A percentile compares a stretch with the other conserved stretches of the same genome.
These are phyloP conservation scores for Drosophila triauraria DNA, from an alignment of 1,140 invertebrate genomes.

Conservation along the genomic window DNA sequence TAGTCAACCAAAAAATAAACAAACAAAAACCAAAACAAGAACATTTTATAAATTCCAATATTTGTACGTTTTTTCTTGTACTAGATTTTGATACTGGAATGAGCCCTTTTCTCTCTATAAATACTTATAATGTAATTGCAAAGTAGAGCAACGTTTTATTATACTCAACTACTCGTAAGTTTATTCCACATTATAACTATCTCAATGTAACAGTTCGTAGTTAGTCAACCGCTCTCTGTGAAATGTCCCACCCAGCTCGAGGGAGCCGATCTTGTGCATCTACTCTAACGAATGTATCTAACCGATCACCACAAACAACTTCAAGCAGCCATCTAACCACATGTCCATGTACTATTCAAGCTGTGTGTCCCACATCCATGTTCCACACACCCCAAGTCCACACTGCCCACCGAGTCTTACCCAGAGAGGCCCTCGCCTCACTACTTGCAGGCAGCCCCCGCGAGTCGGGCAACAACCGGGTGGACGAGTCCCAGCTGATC, in stretches of 20 bases:
- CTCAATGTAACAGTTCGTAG: constrained; percentile 71
- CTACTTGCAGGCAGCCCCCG: constrained; percentile 80
- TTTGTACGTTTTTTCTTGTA: constrained; percentile 38
- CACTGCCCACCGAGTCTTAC: constrained; percentile 19
- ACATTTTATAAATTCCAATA: constrained; percentile 20
- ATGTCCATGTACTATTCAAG: constrained; percentile 67
- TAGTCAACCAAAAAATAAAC: constrained; percentile 19
- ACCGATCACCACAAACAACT: constrained; percentile 36
- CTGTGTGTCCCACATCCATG: constrained; percentile 60
- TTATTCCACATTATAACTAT: constrained; percentile 55
- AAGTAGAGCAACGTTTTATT: constrained; percentile 40
- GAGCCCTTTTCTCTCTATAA: constrained; percentile 50
- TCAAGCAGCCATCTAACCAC: constrained; percentile 47
- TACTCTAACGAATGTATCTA: constrained; percentile 45
- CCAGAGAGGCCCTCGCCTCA: constrained; percentile 41
- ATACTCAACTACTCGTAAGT: constrained; percentile 44
- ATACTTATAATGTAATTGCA: constrained; percentile 43
- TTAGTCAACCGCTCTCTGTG: constrained; percentile 60
- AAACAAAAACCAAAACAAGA: constrained; percentile 12
- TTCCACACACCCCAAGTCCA: constrained; percentile 31
- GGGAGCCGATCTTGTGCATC: constrained; percentile 35
- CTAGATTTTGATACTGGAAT: constrained; percentile 59
- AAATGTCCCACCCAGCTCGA: constrained; percentile 23
- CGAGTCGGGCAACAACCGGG: constrained; percentile 87
- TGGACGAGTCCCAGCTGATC: constrained; percentile 95